Percentiles rank a stretch among this genome's conserved stretches.
These are phyloP conservation scores for Rambutsinella grinnellia DNA, from an alignment of 2,888 invertebrate species.

Conservation along the genomic window DNA sequence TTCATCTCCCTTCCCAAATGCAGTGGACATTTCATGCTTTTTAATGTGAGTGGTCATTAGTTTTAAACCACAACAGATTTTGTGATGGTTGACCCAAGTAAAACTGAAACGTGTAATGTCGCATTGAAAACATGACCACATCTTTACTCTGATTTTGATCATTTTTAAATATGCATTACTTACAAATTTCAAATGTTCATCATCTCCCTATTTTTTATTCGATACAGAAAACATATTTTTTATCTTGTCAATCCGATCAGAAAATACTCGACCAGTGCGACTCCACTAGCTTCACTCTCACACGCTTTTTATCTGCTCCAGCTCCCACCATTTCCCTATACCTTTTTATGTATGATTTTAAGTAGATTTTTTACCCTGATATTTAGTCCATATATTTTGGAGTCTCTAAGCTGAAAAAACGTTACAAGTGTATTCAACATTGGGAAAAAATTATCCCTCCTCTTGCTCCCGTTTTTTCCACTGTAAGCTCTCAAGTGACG, in stretches of 20 bases:
- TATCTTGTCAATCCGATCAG: conserved; percentile 29
- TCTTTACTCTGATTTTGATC: neutral
- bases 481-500: neutral
- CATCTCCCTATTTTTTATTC: neutral
- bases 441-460: neutral
- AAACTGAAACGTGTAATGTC: neutral
- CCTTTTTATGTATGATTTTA: conserved; percentile 10
- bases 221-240: neutral
- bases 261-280: neutral
- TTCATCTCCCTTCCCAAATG: too few relatives aligned
- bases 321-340: neutral
- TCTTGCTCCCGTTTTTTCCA: neutral
- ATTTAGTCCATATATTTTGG: neutral
- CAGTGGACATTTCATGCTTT: too few relatives aligned
- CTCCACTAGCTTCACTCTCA: neutral
- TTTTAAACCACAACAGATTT: too few relatives aligned
- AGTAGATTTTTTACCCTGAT: conserved; percentile 13
- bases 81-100: too few relatives aligned
- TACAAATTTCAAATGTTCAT: neutral
- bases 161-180: neutral
- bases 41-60: too few relatives aligned
- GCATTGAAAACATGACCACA: conserved; percentile 12
- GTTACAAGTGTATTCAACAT: neutral
- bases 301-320: neutral
- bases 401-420: neutral